Conservation (phyloP, 2,113 vertebrate genomes). For the Atlantisia rogersi region DNA sequence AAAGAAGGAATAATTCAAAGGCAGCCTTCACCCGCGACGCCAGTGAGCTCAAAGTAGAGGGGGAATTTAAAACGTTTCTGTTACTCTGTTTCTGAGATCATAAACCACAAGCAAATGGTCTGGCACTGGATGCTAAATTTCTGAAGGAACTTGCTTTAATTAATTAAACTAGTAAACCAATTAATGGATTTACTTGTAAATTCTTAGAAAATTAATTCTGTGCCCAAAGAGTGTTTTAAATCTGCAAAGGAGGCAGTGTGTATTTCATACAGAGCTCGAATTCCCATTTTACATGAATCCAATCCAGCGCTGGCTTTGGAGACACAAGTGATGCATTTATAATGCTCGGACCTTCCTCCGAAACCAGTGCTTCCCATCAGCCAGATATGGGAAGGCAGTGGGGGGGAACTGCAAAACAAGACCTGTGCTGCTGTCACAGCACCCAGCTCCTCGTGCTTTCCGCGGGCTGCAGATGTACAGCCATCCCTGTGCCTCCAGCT, state of each 20-base stretch:
- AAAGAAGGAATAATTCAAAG: not conserved
- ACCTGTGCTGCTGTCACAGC: not conserved
- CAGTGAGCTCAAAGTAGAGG: not conserved
- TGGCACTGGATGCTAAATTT: conserved; percentile 41
- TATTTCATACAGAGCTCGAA: conserved; percentile 14
- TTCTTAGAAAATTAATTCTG: conserved; percentile 58
- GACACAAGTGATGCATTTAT: not conserved
- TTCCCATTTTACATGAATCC: not conserved
- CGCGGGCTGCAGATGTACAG: accelerated
- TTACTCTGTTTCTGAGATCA: not conserved
- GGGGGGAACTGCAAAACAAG: not conserved
- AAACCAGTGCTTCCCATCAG: not conserved
- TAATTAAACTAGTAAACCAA: conserved; percentile 65
- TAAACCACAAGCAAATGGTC: conserved; percentile 37
- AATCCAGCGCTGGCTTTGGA: not conserved
- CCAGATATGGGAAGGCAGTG: accelerated
- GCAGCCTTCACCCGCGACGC: accelerated
- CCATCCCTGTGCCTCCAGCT: not conserved
- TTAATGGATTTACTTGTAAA: conserved; percentile 67
- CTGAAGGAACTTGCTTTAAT: conserved; percentile 50
- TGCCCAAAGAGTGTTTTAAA: conserved; percentile 64
- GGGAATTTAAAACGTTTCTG: conserved; percentile 20
- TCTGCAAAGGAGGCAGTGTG: not conserved
- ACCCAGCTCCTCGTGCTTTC: not conserved
- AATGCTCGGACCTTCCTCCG: not conserved